Evolutionary conservation across 2,797 vertebrate species (phyloP).

Genomic region (Hoplostethus mediterraneus): DNA sequence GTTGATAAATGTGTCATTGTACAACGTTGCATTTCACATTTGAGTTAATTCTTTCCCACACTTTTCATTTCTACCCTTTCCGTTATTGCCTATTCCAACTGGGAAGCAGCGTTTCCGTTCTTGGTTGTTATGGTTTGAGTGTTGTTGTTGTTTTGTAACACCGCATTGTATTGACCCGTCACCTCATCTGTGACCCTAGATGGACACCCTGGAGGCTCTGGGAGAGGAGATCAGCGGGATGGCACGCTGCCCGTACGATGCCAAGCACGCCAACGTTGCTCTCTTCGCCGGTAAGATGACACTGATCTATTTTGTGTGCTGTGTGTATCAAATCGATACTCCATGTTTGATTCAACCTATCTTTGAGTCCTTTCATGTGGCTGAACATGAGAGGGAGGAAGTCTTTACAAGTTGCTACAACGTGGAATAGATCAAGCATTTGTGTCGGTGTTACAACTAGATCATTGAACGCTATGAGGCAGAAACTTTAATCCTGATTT

Average conservation of each 20-base stretch:
- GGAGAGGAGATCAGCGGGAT: conserved; percentile 99
- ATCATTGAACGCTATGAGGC: conserved; percentile 41
- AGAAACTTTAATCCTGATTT: conserved; percentile 57
- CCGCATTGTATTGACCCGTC: conserved; percentile 49
- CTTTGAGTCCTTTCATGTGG: background rate
- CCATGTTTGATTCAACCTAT: background rate
- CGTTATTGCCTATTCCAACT: conserved; percentile 9
- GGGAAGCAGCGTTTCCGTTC: conserved; percentile 29
- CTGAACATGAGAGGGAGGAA: background rate
- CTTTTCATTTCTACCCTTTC: conserved; percentile 4
- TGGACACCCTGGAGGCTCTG: conserved; percentile 92
- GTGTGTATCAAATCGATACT: background rate
- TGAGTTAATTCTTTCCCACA: conserved; percentile 14
- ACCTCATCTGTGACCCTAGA: conserved; percentile 79
- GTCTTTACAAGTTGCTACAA: background rate
- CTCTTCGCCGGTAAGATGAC: conserved; percentile 93
- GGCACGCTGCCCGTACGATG: conserved; percentile 98
- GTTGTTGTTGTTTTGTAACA: background rate
- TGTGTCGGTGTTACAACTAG: conserved; percentile 42
- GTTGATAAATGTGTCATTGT: background rate
- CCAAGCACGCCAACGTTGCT: conserved; percentile 97
- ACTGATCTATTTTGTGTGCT: background rate
- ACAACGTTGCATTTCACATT: background rate
- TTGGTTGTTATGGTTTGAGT: conserved; percentile 31
- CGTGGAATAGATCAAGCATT: conserved; percentile 24